Conservation (phyloP, 2,113 vertebrate species). For the Macquaria australasica region DNA sequence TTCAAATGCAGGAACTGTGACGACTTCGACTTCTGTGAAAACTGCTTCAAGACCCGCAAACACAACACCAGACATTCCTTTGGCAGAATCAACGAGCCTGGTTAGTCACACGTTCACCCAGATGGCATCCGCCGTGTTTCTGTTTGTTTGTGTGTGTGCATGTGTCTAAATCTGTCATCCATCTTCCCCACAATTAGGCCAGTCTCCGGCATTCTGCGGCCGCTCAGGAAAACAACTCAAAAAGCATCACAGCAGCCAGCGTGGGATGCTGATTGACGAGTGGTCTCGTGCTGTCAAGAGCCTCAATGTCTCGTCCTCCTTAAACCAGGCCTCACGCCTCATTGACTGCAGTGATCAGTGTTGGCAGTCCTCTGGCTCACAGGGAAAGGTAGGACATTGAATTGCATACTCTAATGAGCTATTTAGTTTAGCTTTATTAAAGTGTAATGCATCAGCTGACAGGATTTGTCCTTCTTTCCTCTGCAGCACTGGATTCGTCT, state of each 20-base stretch:
- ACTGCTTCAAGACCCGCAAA: conserved; percentile 96
- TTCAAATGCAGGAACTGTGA: conserved; percentile 98
- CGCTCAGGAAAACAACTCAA: conserved; percentile 97
- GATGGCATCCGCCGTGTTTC: not conserved
- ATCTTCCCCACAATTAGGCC: conserved; percentile 58
- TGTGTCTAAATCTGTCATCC: conserved; percentile 2
- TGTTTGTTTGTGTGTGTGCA: accelerated
- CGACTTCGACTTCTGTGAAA: conserved; percentile 98
- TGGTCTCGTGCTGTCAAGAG: conserved; percentile 97
- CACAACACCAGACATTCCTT: conserved; percentile 95
- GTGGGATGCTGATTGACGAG: conserved; percentile 95
- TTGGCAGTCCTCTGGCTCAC: conserved; percentile 98
- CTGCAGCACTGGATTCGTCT: conserved; percentile 97
- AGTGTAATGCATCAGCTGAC: not conserved
- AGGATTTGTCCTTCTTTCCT: not conserved
- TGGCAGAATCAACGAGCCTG: conserved; percentile 97
- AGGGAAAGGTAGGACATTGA: conserved; percentile 91
- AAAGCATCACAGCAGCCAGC: conserved; percentile 90
- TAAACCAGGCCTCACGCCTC: conserved; percentile 94
- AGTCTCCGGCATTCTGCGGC: conserved; percentile 94
- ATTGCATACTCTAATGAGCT: not conserved
- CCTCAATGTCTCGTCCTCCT: conserved; percentile 93
- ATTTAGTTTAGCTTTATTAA: conserved; percentile 8
- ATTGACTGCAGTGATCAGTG: conserved; percentile 95
- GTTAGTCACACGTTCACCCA: conserved; percentile 69